Percentiles rank a stretch among this genome's conserved stretches.
phyloP scores from a whole-genome alignment of 2,797 vertebrate genomes.

The Apodemus agrarius region DNA sequence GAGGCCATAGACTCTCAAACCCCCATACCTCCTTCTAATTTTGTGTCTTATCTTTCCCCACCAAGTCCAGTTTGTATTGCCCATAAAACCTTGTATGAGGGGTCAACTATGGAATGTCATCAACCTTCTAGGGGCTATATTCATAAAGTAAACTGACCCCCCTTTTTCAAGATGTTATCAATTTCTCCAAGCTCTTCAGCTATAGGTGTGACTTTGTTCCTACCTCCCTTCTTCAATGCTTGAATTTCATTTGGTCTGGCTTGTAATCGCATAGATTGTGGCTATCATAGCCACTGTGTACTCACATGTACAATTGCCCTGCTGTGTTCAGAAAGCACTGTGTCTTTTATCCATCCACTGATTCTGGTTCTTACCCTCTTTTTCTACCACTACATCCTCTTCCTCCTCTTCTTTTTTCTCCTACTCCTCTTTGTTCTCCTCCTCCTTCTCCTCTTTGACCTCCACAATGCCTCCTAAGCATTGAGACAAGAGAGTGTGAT shows the following conservation, averaged over 20 bases:
- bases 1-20: too few species aligned
- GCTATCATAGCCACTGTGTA: neutral
- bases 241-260: too few species aligned
- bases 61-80: neutral
- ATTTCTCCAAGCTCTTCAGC: neutral
- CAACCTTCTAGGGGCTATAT: neutral
- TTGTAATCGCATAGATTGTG: neutral
- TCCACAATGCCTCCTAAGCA: neutral
- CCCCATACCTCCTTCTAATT: neutral
- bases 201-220: neutral
- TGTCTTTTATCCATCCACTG: neutral
- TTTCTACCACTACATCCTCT: too few species aligned
- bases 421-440: too few species aligned
- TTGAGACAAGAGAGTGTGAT: neutral
- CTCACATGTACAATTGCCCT: too few species aligned
- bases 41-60: neutral
- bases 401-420: too few species aligned
- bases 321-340: too few species aligned
- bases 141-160: neutral
- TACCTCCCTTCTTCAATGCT: neutral
- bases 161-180: neutral
- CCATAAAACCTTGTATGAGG: neutral
- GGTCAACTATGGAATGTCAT: too few species aligned
- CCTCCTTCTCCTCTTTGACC: too few species aligned
- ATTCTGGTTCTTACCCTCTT: neutral